Evolutionary conservation across 1,140 invertebrate genomes (phyloP).

Genomic region (Leptinotarsa texana): DNA sequence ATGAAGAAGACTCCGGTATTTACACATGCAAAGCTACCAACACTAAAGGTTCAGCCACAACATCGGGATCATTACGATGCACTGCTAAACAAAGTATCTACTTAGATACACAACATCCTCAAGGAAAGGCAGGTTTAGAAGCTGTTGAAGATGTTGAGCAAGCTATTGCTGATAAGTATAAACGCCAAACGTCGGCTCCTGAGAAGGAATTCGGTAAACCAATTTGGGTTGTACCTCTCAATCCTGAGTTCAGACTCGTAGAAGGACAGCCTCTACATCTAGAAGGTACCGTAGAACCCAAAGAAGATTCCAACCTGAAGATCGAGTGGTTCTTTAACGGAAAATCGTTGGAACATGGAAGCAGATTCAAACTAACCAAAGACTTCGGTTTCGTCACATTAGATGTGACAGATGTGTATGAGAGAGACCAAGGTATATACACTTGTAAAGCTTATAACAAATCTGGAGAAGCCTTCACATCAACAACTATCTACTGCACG

Average conservation of each 20-base stretch:
- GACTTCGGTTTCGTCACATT: slow-evolving; percentile 93
- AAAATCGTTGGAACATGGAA: slow-evolving; percentile 80
- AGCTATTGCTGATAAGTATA: slow-evolving; percentile 71
- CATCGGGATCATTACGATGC: slow-evolving; percentile 83
- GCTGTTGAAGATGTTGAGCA: slow-evolving; percentile 84
- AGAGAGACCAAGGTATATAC: slow-evolving; percentile 93
- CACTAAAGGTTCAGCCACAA: slow-evolving; percentile 84
- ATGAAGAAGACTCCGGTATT: slow-evolving; percentile 87
- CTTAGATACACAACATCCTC: slow-evolving; percentile 87
- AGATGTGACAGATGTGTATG: slow-evolving; percentile 85
- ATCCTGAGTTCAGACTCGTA: slow-evolving; percentile 79
- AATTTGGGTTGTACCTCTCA: slow-evolving; percentile 82
- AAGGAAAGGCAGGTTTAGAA: slow-evolving; percentile 82
- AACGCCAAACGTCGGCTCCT: slow-evolving; percentile 65
- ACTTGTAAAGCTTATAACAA: slow-evolving; percentile 87
- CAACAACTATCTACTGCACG: slow-evolving; percentile 82
- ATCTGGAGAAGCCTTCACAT: slow-evolving; percentile 88
- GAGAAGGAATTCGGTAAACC: slow-evolving; percentile 84
- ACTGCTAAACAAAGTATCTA: slow-evolving; percentile 78
- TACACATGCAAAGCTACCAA: slow-evolving; percentile 93
- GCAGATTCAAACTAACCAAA: slow-evolving; percentile 83
- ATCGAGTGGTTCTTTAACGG: slow-evolving; percentile 95
- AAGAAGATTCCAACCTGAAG: slow-evolving; percentile 93
- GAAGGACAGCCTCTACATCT: slow-evolving; percentile 91
- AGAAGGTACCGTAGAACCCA: slow-evolving; percentile 92